These are phyloP conservation scores for Bilobella aurantiaca DNA, from an alignment of 1,140 invertebrate genomes.

Conservation along the genomic window DNA sequence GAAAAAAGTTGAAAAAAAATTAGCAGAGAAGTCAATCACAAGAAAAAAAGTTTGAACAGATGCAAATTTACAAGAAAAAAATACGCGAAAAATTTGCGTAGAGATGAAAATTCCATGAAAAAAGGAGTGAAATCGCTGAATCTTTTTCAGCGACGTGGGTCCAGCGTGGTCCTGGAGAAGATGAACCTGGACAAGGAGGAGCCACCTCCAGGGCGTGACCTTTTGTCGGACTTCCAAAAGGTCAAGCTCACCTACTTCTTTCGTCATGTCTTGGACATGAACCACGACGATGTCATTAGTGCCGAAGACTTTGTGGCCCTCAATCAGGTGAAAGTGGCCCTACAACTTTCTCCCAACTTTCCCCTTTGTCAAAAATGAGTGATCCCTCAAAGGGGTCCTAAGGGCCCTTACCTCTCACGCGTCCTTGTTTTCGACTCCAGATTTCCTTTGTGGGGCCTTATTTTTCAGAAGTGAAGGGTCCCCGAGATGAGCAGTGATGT, in stretches of 20 bases:
- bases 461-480: too few relatives aligned
- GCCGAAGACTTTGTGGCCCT: constrained; percentile 57
- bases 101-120: background rate
- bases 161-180: constrained; percentile 52
- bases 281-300: constrained; percentile 55
- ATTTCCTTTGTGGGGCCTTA: too few relatives aligned
- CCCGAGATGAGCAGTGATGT: constrained; percentile 2
- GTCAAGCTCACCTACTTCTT: constrained; percentile 60
- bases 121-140: background rate
- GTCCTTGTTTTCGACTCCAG: too few relatives aligned
- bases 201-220: constrained; percentile 43
- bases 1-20: too few relatives aligned
- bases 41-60: too few relatives aligned
- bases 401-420: too few relatives aligned
- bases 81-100: background rate
- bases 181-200: constrained; percentile 45
- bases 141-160: constrained; percentile 54
- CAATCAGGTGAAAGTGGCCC: constrained; percentile 50
- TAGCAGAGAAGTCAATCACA: too few relatives aligned
- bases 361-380: too few relatives aligned
- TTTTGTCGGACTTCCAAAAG: constrained; percentile 50
- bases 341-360: too few relatives aligned
- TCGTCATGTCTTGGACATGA: constrained; percentile 54
- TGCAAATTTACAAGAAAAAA: too few relatives aligned
- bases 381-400: too few relatives aligned